Base-by-base conservation (phyloP, 1,140 invertebrate species). In the Drosophila pruinosa region DNA sequence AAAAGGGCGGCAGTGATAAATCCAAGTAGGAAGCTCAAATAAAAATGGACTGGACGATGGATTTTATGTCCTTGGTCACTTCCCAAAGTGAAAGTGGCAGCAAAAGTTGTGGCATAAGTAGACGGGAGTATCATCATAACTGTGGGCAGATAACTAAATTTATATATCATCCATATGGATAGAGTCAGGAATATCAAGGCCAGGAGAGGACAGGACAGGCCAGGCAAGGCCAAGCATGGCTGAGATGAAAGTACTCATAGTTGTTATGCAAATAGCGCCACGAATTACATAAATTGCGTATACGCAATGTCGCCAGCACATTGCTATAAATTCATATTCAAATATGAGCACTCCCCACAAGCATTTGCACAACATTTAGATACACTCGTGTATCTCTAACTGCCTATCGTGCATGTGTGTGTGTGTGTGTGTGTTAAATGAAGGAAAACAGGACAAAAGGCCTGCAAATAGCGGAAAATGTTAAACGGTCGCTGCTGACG, bases 211-310 rank as follows among this genome's bases (percentile, higher is more conserved):
- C 3, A n/a, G 43, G 10, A n/a, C 21, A 41, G 34, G 7, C 36
- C 3, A 5, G 22, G n/a, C n/a, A n/a, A 4, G 15, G 14, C 15
- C 10, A 38, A n/a, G n/a, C n/a, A n/a, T n/a, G n/a, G 28, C n/a
- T 2, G 50, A n/a, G 41, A 19, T 12, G 53, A 43, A 58, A 67
- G 68, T 56, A 28, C 50, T 48, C 61, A 78, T 77, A 81, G 81
- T 86, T 86, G 81, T 86, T 86, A 86, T 86, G 81, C 78, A 88
- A 86, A 86, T 86, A 78, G 81, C 62, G 50, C 59, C 62, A 77
- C 73, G 82, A 86, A 88, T 88, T 81, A 86, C 75, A 86, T 86
- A 88, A 86, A 86, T 86, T 86, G 81, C 81, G 82, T 86, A 86
- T 86, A 86, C 81, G 82, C 77, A 62, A 45, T 54, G 81, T 71